Conservation (phyloP, 2,113 vertebrate genomes). For the Arizona elegans region DNA sequence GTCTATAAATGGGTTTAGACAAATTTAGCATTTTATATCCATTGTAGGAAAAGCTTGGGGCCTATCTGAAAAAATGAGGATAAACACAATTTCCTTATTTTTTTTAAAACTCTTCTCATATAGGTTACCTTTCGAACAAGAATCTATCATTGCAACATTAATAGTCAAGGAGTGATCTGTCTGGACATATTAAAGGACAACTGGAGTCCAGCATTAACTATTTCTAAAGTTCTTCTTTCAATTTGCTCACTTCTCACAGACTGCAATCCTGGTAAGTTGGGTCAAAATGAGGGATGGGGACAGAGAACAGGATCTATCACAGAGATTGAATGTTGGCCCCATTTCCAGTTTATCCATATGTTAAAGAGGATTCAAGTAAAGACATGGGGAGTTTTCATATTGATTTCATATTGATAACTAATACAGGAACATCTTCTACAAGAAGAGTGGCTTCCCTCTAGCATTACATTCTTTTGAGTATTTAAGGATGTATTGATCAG, state of each 20-base stretch:
- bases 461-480: no score
- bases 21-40: background rate
- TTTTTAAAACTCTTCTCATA: conserved; percentile 22
- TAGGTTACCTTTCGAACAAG: conserved; percentile 89
- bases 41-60: conserved; percentile 1
- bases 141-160: conserved; percentile 92
- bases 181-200: conserved; percentile 92
- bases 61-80: conserved; percentile 5
- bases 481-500: background rate
- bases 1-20: background rate
- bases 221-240: conserved; percentile 94
- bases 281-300: background rate
- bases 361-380: background rate
- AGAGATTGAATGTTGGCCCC: no score
- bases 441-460: background rate
- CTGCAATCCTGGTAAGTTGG: conserved; percentile 89
- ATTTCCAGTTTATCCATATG: background rate
- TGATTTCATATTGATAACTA: background rate
- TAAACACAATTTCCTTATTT: background rate
- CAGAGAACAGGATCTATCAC: background rate
- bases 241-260: conserved; percentile 98
- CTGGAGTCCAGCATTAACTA: conserved; percentile 92
- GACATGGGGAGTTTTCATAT: background rate
- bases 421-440: background rate
- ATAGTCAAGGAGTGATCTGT: conserved; percentile 91